Evolutionary conservation across 2,113 vertebrate species (phyloP).

Genomic region (Pseudopipra pipra): DNA sequence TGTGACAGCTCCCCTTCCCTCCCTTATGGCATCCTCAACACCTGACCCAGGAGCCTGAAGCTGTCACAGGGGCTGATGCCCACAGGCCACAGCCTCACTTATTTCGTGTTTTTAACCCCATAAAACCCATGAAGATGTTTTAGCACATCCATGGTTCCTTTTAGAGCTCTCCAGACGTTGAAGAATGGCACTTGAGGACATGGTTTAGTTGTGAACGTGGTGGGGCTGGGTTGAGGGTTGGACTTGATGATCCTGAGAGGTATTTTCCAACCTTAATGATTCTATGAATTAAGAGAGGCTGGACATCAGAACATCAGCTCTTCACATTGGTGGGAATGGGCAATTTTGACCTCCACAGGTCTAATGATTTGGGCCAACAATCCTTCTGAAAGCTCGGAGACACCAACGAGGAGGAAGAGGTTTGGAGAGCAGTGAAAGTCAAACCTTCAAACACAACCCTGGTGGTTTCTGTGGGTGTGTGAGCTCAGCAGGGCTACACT

Average conservation of each 20-base stretch:
- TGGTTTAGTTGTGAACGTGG: accelerated
- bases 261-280: accelerated
- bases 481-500: background rate
- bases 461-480: background rate
- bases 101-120: background rate
- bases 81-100: background rate
- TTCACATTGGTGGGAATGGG: accelerated
- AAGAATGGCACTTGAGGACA: accelerated
- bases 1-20: background rate
- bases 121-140: background rate
- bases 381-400: background rate
- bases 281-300: background rate
- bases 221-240: accelerated
- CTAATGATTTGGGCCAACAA: background rate
- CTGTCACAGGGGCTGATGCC: background rate
- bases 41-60: background rate
- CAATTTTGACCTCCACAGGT: no score
- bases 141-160: background rate
- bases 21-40: accelerated
- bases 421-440: accelerated
- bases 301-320: background rate
- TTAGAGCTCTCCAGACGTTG: background rate
- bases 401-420: accelerated
- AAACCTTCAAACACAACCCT: background rate
- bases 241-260: background rate